Evolutionary conservation across 2,113 vertebrate species (phyloP), one percentile per base, ranked within the genome.

Genomic region (Campylomormyrus tamandua): DNA sequence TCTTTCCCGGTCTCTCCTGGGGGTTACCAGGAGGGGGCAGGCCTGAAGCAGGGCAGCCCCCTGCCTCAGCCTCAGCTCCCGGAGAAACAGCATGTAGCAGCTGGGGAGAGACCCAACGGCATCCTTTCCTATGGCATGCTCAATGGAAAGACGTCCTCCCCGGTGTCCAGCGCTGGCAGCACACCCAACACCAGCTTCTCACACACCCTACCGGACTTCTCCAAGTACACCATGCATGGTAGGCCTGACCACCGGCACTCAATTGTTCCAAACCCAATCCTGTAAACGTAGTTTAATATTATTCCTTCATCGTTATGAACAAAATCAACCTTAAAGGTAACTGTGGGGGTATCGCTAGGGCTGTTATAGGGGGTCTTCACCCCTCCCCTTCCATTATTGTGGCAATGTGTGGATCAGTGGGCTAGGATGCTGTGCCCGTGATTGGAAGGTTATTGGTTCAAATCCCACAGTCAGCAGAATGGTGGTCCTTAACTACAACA

Each of bases 131-230:
- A 98, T 0, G 96, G 96, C 93, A 99, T 97, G 0, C 88, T 99
- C 91, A 99, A 99, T 0, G 98, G 98, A 50, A 99, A 98, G 94
- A 94, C 95, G 19, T 96, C 95, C 11, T 97, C 98, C 0, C 97
- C 98, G 0, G 89, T 96, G 10, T 94, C 94, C 92, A 97, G 97
- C 0, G 97, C 97, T 83, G 96, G 97, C 3, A 90, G 95, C 0
- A 96, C 94, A 0, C 94, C 92, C 0, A 90, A 94, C 52, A 95
- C 97, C 1, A 85, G 97, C 11, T 98, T 98, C 94, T 98, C 98
- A 24, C 97, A 99, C 91, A 98, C 98, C 0, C 95, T 99, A 27
- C 97, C 98, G 0, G 98, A 99, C 95, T 99, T 99, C 95, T 98
- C 98, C 92, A 98, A 98, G 93, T 97, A 98, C 92, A 97, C 97